Percentiles rank a stretch among this genome's conserved stretches.
These are phyloP conservation scores for Pollenia amentaria DNA, from an alignment of 2,888 invertebrate species.

Conservation along the genomic window DNA sequence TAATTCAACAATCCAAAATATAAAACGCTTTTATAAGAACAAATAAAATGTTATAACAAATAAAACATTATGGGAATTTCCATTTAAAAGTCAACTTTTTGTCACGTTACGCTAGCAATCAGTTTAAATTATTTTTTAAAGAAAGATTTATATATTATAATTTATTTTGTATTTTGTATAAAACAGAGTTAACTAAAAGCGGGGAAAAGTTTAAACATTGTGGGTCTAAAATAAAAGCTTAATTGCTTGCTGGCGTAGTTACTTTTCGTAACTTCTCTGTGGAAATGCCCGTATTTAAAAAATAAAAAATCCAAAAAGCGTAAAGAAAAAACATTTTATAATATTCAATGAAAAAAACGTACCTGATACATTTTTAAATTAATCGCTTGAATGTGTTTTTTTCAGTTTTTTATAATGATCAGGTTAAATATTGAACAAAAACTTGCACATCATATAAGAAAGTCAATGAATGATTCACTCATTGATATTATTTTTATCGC, in stretches of 20 bases:
- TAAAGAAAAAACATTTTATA: slow-evolving; percentile 14
- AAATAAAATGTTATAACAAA: slow-evolving; percentile 75
- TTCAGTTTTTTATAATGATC: slow-evolving; percentile 60
- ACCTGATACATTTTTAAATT: slow-evolving; percentile 61
- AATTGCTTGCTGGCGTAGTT: no score
- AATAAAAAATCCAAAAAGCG: slow-evolving; percentile 23
- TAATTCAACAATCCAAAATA: slow-evolving; percentile 76
- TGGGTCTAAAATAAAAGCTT: no score
- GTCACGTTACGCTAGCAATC: no score
- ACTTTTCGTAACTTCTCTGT: no score
- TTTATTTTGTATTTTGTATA: no score
- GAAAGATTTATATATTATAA: slow-evolving; percentile 25
- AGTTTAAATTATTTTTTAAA: no score
- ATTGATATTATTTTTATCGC: neutral
- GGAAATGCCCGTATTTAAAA: neutral
- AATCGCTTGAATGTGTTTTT: slow-evolving; percentile 46
- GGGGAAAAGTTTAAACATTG: no score
- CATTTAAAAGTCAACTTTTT: no score
- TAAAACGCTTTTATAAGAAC: slow-evolving; percentile 58
- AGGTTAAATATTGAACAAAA: slow-evolving; percentile 65
- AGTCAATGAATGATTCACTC: slow-evolving; percentile 68
- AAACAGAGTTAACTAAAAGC: no score
- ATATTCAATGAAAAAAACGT: slow-evolving; percentile 44
- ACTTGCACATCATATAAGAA: slow-evolving; percentile 12
- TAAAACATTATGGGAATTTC: slow-evolving; percentile 23